Evolutionary conservation across 2,113 vertebrate species (phyloP).

Genomic region (Anguilla rostrata): DNA sequence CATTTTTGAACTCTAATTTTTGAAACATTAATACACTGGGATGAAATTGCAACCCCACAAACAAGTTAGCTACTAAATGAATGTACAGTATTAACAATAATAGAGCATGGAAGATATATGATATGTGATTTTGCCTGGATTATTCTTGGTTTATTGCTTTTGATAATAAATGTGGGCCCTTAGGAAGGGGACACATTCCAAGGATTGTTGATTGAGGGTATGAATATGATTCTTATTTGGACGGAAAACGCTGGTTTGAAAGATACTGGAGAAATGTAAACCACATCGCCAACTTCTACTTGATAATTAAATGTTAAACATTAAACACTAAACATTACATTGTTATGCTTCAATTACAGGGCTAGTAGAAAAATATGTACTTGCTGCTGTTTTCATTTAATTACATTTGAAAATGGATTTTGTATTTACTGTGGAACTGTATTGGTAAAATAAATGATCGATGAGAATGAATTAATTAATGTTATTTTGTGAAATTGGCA

Average conservation of each 20-base stretch:
- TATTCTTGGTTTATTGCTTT: no score
- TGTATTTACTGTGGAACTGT: background rate
- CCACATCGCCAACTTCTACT: background rate
- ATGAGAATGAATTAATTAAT: slow-evolving; percentile 13
- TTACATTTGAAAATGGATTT: background rate
- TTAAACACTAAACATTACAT: background rate
- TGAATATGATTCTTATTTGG: background rate
- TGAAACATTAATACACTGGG: background rate
- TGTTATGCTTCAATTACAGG: background rate
- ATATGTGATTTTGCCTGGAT: background rate
- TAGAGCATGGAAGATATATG: background rate
- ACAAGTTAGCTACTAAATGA: background rate
- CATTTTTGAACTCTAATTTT: background rate
- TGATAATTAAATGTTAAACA: background rate
- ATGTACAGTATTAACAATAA: background rate
- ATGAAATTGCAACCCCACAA: background rate
- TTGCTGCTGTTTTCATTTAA: background rate
- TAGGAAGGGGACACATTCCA: slow-evolving; percentile 13
- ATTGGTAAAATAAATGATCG: slow-evolving; percentile 2
- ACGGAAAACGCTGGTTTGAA: background rate
- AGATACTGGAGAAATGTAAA: background rate
- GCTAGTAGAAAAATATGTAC: background rate
- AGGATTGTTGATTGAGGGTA: background rate
- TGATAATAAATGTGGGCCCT: no score
- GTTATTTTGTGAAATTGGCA: background rate